Conservation (phyloP, 2,797 vertebrate species). For the Rhabdophis nuchalis region DNA sequence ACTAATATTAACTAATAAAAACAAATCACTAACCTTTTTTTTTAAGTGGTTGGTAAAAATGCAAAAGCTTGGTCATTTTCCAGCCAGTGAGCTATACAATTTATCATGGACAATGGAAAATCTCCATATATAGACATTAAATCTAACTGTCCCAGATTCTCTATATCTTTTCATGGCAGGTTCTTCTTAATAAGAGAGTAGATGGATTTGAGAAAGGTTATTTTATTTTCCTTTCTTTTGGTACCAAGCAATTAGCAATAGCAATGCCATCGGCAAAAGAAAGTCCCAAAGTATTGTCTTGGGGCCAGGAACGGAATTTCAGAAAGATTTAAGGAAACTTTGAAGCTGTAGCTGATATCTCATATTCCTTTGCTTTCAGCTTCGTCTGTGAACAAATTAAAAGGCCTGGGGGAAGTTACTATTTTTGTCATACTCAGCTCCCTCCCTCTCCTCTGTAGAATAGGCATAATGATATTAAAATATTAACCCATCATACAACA, state of each 20-base stretch:
- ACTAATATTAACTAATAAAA: neutral
- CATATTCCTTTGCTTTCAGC: neutral
- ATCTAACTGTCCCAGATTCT: neutral
- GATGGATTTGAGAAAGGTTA: neutral
- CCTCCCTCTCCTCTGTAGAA: neutral
- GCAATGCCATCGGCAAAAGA: neutral
- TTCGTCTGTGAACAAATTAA: neutral
- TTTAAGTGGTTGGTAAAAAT: constrained; percentile 9
- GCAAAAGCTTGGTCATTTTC: constrained; percentile 22
- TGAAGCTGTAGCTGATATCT: neutral
- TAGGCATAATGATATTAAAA: neutral
- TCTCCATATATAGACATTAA: neutral
- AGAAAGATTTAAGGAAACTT: neutral
- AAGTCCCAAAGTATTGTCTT: neutral
- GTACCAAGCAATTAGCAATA: neutral
- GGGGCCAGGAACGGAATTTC: neutral
- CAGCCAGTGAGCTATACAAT: constrained; percentile 6
- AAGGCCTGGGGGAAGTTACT: neutral
- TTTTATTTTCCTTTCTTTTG: neutral
- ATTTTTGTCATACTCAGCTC: neutral
- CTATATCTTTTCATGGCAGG: neutral
- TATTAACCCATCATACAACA: neutral
- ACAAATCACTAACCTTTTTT: neutral
- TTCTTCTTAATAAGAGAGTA: neutral
- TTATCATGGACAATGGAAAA: neutral